Evolutionary conservation across 2,797 vertebrate species (phyloP).

Genomic region (Galago senegalensis): DNA sequence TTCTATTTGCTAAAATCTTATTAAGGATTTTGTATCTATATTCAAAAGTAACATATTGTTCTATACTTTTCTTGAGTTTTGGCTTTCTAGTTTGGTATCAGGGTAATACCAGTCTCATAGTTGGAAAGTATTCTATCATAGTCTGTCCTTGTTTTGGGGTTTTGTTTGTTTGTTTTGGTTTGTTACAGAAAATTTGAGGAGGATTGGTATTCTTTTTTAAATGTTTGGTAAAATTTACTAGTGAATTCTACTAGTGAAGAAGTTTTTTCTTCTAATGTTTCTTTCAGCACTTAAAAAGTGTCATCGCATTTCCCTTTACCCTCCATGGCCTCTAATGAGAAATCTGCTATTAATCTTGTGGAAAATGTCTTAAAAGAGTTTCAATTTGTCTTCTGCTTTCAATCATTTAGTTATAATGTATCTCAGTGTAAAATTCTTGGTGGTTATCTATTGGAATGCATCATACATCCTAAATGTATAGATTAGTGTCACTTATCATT

Average conservation of each 20-base stretch:
- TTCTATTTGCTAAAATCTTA: neutral
- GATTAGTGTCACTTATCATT: neutral
- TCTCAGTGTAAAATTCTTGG: neutral
- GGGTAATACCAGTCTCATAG: neutral
- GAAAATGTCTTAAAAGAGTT: neutral
- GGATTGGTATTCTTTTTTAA: neutral
- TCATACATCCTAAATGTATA: neutral
- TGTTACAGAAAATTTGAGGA: neutral
- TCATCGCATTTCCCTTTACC: neutral
- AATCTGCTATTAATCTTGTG: neutral
- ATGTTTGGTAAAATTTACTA: neutral
- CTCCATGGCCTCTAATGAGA: neutral
- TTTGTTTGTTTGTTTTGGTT: no score
- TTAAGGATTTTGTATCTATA: neutral
- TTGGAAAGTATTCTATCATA: neutral
- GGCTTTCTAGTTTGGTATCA: neutral
- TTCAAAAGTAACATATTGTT: neutral
- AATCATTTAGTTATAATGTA: neutral
- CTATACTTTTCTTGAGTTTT: neutral
- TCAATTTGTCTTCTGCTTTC: neutral
- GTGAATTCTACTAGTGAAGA: no score
- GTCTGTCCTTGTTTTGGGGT: neutral
- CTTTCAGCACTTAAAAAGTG: neutral
- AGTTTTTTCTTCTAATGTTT: neutral
- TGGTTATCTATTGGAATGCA: neutral